Percentiles rank a stretch among this genome's conserved stretches.
These are phyloP conservation scores for Colaptes auratus DNA, from an alignment of 2,113 vertebrate species.

Conservation along the genomic window DNA sequence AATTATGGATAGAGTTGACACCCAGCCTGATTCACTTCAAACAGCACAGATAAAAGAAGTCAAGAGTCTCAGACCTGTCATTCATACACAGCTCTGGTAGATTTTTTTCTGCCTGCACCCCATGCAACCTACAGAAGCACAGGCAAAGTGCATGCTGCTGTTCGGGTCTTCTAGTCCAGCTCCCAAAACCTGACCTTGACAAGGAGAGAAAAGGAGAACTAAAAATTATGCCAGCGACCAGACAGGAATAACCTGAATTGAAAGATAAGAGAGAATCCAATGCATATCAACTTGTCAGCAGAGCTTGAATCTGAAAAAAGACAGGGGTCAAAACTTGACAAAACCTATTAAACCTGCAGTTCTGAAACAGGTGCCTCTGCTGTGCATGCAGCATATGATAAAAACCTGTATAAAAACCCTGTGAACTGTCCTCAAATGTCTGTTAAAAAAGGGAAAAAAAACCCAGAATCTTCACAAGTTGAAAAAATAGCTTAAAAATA, in stretches of 20 bases:
- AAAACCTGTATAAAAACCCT: neutral
- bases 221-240: neutral
- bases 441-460: neutral
- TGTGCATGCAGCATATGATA: neutral
- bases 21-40: neutral
- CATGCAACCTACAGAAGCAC: neutral
- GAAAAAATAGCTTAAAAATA: slow-evolving; percentile 11
- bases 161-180: accelerated
- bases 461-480: neutral
- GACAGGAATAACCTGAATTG: neutral
- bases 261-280: neutral
- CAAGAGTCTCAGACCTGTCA: neutral
- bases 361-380: neutral
- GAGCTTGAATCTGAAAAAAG: neutral
- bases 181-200: neutral
- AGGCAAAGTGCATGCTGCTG: neutral
- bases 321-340: neutral
- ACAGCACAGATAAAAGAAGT: neutral
- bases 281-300: neutral
- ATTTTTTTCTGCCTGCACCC: neutral
- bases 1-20: neutral
- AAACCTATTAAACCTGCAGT: neutral
- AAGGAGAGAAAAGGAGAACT: neutral
- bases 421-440: neutral
- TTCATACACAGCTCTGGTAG: neutral